Evolutionary conservation across 2,797 vertebrate species (phyloP), one percentile per base, ranked within the genome.

Genomic region (Xiphorhynchus erythropygius): DNA sequence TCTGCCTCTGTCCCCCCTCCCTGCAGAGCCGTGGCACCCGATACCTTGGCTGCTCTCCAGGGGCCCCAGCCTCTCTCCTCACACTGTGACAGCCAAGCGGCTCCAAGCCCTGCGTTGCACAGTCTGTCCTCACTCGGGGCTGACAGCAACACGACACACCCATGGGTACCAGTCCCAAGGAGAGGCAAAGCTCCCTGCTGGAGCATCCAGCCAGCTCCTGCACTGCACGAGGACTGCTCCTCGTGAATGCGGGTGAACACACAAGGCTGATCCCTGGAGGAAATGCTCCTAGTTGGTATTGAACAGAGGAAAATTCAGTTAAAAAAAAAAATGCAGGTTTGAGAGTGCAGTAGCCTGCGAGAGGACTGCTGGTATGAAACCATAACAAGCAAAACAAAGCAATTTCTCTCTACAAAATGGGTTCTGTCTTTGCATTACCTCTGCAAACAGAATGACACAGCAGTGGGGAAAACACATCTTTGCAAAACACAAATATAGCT

Each of bases 151-250:
- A 17, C 0, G 0, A 3, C 2, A 30, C 6, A 2, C 27, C 12
- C 9, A 0, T 0, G 9, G 17, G 30, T 5, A 30, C 24, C 7
- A 0, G 4, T 30, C 28, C 35, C 18, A 21, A 18, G 0, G 5
- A n/a, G 46, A 41, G 13, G 6, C 8, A 47, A 3, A 42, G 19
- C 35, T 67, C 15, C 33, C 35, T 42, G n/a, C 18, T 13, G 33
- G 30, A 50, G 22, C 39, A 47, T 21, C 47, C 47, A 17, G 39
- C 18, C 52, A 27, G 11, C 46, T 24, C 27, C 24, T 3, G 5
- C 4, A 2, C 33, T 11, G 18, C 18, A 15, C 46, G 13, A 18
- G 28, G 5, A 0, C 7, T 10, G 39, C n/a, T 81, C 35, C 23
- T 18, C 0, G 0, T 4, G 23, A 44, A 41, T 2, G 13, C 22